Evolutionary conservation across 2,888 invertebrate genomes (phyloP).

Genomic region (Drepanosiphum platanoidis): DNA sequence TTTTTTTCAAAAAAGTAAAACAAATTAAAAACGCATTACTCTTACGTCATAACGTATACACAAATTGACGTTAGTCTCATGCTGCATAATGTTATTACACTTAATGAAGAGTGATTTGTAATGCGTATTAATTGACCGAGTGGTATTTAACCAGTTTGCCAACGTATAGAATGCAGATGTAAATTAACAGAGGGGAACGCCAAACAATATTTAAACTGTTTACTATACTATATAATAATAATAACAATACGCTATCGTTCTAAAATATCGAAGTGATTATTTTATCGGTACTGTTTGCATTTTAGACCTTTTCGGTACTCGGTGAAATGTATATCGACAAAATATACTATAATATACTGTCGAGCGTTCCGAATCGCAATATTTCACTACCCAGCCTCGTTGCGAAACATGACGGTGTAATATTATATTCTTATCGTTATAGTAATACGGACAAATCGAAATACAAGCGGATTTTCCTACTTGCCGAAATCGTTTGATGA

Average conservation of each 20-base stretch:
- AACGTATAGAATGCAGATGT: neutral
- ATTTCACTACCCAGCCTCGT: too few relatives aligned
- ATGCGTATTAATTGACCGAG: constrained; percentile 43
- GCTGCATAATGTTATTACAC: neutral
- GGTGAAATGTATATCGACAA: too few relatives aligned
- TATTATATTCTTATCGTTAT: too few relatives aligned
- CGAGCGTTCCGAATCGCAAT: too few relatives aligned
- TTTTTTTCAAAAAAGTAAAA: constrained; percentile 28
- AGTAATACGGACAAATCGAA: too few relatives aligned
- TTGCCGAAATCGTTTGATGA: too few relatives aligned
- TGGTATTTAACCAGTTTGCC: constrained; percentile 43
- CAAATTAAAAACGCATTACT: constrained; percentile 57
- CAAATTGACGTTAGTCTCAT: neutral
- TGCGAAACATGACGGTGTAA: too few relatives aligned
- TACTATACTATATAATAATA: neutral
- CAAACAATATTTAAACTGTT: neutral
- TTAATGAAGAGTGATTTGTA: constrained; percentile 56
- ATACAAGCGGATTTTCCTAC: too few relatives aligned
- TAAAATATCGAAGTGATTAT: neutral
- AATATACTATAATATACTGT: too few relatives aligned
- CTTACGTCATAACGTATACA: neutral
- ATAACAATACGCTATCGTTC: neutral
- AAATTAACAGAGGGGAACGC: neutral
- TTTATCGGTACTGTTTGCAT: neutral
- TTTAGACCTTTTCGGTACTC: neutral